phyloP scores from a whole-genome alignment of 2,888 invertebrate genomes.

The Hoplodrina blanda region DNA sequence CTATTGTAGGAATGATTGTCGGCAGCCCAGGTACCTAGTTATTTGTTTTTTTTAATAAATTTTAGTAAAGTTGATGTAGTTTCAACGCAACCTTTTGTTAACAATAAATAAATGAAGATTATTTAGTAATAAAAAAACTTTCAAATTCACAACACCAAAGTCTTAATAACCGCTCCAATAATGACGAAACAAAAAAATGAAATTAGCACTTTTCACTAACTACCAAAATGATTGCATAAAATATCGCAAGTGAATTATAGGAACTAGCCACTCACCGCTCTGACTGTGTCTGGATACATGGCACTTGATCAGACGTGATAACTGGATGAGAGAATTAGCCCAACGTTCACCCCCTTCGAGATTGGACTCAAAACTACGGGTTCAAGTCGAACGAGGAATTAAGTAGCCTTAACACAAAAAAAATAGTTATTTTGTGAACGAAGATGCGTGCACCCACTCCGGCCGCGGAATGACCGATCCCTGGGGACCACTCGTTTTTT shows the following conservation, averaged over 20 bases:
- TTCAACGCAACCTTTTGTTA: constrained; percentile 13
- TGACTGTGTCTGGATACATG: constrained; percentile 76
- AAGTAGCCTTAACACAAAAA: constrained; percentile 75
- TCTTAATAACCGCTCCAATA: not conserved
- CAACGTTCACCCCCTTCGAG: constrained; percentile 76
- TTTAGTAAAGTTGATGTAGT: not conserved
- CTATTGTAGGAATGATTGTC: constrained; percentile 24
- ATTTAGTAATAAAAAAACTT: not conserved
- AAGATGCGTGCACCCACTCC: constrained; percentile 86
- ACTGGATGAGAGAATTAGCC: constrained; percentile 65
- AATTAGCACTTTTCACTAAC: constrained; percentile 9
- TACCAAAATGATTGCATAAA: not conserved
- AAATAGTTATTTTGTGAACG: constrained; percentile 75
- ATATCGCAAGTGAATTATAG: constrained; percentile 40
- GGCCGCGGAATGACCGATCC: constrained; percentile 87
- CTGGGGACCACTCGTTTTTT: constrained; percentile 87
- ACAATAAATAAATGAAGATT: not conserved
- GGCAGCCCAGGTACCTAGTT: not conserved
- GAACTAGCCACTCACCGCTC: constrained; percentile 73
- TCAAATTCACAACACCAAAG: not conserved
- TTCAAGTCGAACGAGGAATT: constrained; percentile 67
- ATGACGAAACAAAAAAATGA: not conserved
- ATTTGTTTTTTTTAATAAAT: constrained; percentile 3
- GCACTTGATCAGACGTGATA: constrained; percentile 68
- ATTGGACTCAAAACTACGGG: constrained; percentile 71